Conservation (phyloP, 2,113 vertebrate species). For the Oxygymnocypris stewartii region DNA sequence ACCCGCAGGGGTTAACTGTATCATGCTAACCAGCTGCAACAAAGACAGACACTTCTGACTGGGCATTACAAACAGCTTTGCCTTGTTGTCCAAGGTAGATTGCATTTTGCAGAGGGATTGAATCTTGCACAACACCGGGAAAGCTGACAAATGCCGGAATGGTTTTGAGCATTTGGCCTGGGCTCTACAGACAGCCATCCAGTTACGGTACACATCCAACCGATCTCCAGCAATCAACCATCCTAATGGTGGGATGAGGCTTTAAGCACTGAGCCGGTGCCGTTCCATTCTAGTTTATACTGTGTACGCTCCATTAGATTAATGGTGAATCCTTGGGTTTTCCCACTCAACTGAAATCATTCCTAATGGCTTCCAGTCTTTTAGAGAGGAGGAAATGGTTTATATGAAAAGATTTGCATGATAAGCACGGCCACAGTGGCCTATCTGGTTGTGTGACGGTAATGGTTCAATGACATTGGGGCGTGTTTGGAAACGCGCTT, state of each 20-base stretch:
- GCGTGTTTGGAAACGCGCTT: constrained; percentile 8
- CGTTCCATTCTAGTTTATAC: constrained; percentile 5
- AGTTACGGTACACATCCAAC: constrained; percentile 13
- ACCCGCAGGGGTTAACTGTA: background rate
- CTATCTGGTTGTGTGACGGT: background rate
- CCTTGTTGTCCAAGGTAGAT: background rate
- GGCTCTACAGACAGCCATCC: background rate
- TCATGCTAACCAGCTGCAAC: background rate
- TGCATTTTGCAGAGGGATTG: constrained; percentile 2
- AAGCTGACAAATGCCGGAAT: constrained; percentile 17
- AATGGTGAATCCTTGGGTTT: constrained; percentile 19
- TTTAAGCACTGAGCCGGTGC: constrained; percentile 20
- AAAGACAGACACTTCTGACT: background rate
- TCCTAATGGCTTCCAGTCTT: constrained; percentile 25
- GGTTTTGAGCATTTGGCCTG: constrained; percentile 23
- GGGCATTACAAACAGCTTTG: constrained; percentile 11
- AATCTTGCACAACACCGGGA: constrained; percentile 12
- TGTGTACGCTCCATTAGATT: constrained; percentile 12
- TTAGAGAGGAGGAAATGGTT: background rate
- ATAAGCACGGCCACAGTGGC: background rate
- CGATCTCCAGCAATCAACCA: constrained; percentile 3
- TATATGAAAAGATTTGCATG: background rate
- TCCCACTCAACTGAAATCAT: constrained; percentile 16
- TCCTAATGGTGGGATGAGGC: constrained; percentile 18
- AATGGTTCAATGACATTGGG: background rate